These are phyloP conservation scores for Euura saliciscinereae DNA, from an alignment of 1,140 invertebrate genomes.

Conservation along the genomic window DNA sequence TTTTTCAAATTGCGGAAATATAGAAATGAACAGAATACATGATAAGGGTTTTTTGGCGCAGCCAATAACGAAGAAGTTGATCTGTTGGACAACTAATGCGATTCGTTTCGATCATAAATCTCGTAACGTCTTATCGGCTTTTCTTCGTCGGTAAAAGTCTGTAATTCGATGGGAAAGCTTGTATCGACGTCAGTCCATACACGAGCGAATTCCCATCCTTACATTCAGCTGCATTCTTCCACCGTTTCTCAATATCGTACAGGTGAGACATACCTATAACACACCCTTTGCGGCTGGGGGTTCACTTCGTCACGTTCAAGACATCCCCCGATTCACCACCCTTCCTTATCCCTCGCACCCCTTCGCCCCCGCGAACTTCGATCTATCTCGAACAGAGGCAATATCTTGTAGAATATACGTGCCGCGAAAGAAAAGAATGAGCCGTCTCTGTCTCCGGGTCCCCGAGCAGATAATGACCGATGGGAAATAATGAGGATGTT, in stretches of 20 bases:
- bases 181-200: too few relatives aligned
- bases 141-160: too few relatives aligned
- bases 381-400: conserved; percentile 4
- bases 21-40: too few relatives aligned
- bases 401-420: conserved; percentile 3
- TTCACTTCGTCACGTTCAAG: conserved; percentile 3
- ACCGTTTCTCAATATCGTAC: not conserved
- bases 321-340: not conserved
- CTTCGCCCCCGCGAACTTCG: not conserved
- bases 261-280: not conserved
- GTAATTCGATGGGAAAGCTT: too few relatives aligned
- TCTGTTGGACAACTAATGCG: too few relatives aligned
- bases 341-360: not conserved
- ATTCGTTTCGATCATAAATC: too few relatives aligned
- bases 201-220: too few relatives aligned
- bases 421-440: conserved; percentile 1
- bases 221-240: too few relatives aligned
- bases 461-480: not conserved
- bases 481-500: not conserved
- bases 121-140: too few relatives aligned
- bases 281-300: not conserved
- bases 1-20: too few relatives aligned
- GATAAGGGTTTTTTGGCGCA: too few relatives aligned
- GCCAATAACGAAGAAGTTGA: too few relatives aligned
- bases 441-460: not conserved